Percentiles rank a stretch among this genome's conserved stretches.
Evolutionary conservation across 2,113 vertebrate genomes (phyloP).

Genomic region (Equus quagga): DNA sequence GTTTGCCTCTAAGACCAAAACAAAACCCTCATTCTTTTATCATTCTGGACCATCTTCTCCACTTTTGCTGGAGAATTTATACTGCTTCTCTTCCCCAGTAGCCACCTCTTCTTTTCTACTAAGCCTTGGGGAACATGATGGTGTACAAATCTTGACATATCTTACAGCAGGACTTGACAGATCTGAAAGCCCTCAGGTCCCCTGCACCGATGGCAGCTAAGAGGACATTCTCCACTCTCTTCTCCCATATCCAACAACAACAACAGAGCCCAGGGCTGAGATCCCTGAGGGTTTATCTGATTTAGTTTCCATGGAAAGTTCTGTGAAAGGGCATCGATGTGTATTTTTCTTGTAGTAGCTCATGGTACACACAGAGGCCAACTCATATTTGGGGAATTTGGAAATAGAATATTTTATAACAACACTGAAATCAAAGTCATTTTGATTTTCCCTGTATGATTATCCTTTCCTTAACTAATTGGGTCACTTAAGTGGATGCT

Average conservation of each 20-base stretch:
- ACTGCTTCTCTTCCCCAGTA: not conserved
- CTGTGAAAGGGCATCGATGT: not conserved
- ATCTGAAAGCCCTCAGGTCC: not conserved
- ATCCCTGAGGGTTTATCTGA: not conserved
- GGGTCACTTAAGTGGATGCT: not conserved
- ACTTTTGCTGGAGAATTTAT: not conserved
- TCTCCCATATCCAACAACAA: not conserved
- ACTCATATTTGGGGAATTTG: not conserved
- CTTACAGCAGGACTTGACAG: not conserved
- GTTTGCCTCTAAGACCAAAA: not conserved
- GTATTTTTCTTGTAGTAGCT: not conserved
- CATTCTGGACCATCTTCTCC: not conserved
- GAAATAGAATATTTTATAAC: not conserved
- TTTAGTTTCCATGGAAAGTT: not conserved
- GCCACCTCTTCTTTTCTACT: not conserved
- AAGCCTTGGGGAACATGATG: not conserved
- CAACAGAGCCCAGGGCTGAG: not conserved
- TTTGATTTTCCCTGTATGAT: too few species aligned
- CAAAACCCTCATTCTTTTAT: not conserved
- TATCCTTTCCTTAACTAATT: not conserved
- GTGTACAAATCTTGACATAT: accelerated
- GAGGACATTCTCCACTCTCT: not conserved
- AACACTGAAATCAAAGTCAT: not conserved
- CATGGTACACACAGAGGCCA: not conserved
- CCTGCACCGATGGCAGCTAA: accelerated